Evolutionary conservation across 2,888 invertebrate genomes (phyloP).

Genomic region (Meganola albula): DNA sequence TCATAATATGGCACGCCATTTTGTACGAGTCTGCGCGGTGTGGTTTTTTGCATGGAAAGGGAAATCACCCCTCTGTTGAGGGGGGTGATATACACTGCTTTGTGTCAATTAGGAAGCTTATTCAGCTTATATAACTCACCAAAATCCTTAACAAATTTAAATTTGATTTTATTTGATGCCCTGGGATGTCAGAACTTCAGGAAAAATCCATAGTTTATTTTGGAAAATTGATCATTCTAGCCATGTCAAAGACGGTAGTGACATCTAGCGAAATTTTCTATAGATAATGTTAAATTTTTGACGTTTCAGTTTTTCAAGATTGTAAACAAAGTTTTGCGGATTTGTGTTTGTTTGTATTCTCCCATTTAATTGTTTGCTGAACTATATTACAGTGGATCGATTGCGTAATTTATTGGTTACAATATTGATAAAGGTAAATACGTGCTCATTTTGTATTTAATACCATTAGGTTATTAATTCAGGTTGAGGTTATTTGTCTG

Average conservation of each 20-base stretch:
- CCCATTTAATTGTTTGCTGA: too few relatives aligned
- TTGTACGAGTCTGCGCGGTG: conserved; percentile 84
- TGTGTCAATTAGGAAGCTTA: too few relatives aligned
- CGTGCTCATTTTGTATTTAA: too few relatives aligned
- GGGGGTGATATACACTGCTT: too few relatives aligned
- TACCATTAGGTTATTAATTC: too few relatives aligned
- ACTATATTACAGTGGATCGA: too few relatives aligned
- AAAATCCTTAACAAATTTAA: conserved; percentile 36
- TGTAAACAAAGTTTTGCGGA: conserved; percentile 39
- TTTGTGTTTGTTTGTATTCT: too few relatives aligned
- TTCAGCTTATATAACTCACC: conserved; percentile 58
- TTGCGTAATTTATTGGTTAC: too few relatives aligned
- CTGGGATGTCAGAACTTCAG: conserved; percentile 42
- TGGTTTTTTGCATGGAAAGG: conserved; percentile 70
- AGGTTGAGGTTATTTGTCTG: too few relatives aligned
- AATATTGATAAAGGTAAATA: too few relatives aligned
- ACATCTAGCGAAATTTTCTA: conserved; percentile 52
- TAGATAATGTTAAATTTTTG: conserved; percentile 53
- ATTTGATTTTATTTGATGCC: conserved; percentile 36
- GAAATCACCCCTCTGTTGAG: conserved; percentile 70
- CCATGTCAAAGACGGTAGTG: conserved; percentile 58
- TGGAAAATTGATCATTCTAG: conserved; percentile 69
- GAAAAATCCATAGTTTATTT: conserved; percentile 71
- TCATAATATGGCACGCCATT: conserved; percentile 80
- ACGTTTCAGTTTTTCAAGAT: conserved; percentile 44